These are phyloP conservation scores for Eubucco bourcierii DNA, from an alignment of 2,113 vertebrate genomes.

Conservation along the genomic window DNA sequence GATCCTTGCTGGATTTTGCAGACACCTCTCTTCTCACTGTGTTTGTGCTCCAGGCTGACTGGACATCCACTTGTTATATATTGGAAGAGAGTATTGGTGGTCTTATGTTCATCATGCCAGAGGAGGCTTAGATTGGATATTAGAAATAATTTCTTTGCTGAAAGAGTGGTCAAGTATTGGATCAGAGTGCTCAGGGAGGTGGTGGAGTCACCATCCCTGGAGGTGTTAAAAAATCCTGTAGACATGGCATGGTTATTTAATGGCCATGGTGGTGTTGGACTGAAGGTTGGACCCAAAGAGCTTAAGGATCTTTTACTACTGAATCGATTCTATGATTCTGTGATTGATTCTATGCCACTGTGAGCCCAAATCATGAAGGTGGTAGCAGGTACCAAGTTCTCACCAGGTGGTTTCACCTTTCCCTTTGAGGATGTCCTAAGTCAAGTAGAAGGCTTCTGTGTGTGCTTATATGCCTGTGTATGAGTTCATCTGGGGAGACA, in stretches of 20 bases:
- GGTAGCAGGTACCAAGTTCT: neutral
- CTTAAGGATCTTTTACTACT: no score
- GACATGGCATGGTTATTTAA: no score
- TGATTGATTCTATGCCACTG: no score
- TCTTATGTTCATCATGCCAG: neutral
- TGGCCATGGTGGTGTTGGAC: no score
- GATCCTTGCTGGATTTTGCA: neutral
- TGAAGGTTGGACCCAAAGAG: no score
- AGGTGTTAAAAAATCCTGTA: no score
- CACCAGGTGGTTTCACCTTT: neutral
- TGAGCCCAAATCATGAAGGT: accelerated
- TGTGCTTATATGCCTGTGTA: accelerated
- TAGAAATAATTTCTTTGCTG: no score
- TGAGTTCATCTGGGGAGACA: neutral
- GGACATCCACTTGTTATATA: neutral
- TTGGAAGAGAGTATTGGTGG: neutral
- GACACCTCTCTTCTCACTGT: neutral
- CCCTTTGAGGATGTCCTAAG: neutral
- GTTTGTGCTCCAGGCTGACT: neutral
- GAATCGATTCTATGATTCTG: no score
- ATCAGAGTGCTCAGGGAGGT: no score
- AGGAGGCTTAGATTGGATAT: no score
- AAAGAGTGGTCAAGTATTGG: no score
- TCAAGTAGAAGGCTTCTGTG: neutral
- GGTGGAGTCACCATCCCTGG: no score